These are phyloP conservation scores for Heliconius eleuchia DNA, from an alignment of 1,140 invertebrate species.

Conservation along the genomic window DNA sequence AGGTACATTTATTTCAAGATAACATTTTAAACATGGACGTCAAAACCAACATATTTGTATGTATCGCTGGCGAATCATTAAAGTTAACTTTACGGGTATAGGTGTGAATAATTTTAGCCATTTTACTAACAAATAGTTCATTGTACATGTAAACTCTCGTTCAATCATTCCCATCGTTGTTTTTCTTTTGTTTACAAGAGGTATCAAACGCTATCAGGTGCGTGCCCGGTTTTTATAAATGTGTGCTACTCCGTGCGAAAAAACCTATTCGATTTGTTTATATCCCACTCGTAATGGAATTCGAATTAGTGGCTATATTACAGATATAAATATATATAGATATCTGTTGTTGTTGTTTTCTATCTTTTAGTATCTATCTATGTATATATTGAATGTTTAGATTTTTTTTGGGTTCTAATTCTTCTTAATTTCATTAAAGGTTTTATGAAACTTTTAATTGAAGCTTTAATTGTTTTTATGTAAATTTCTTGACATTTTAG, in stretches of 20 bases:
- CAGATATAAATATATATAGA: not conserved
- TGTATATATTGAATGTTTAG: too few species aligned
- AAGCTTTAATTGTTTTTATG: too few species aligned
- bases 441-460: too few species aligned
- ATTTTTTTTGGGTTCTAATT: too few species aligned
- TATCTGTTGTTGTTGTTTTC: too few species aligned
- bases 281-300: slow-evolving; percentile 25
- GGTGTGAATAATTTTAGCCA: slow-evolving; percentile 25
- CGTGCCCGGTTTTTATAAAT: slow-evolving; percentile 37
- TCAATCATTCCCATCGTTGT: slow-evolving; percentile 30
- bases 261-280: slow-evolving; percentile 30
- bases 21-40: not conserved
- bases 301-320: slow-evolving; percentile 20
- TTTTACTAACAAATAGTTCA: slow-evolving; percentile 31
- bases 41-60: slow-evolving; percentile 10
- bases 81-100: slow-evolving; percentile 15
- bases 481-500: too few species aligned
- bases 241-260: slow-evolving; percentile 29
- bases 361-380: too few species aligned
- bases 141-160: slow-evolving; percentile 31
- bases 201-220: slow-evolving; percentile 36
- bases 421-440: too few species aligned
- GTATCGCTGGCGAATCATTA: slow-evolving; percentile 25
- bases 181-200: slow-evolving; percentile 37
- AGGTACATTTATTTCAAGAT: not conserved